Conservation (phyloP, 2,888 invertebrate genomes). For the Tipula helvola region DNA sequence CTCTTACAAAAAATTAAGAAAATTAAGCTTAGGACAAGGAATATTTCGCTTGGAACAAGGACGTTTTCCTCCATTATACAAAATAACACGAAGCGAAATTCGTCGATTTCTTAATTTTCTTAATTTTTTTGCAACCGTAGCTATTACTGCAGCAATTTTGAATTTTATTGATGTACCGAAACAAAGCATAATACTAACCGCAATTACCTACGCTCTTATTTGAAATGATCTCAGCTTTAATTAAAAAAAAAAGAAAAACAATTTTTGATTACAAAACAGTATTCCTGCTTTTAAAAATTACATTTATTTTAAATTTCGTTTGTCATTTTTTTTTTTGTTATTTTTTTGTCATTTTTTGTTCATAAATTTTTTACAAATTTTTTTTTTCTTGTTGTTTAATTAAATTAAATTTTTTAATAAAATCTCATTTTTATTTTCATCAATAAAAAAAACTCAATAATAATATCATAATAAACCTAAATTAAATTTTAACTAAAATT, state of each 20-base stretch:
- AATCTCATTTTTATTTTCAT: not conserved
- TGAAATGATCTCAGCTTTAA: too few relatives aligned
- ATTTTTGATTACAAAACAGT: constrained; percentile 8
- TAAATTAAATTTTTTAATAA: not conserved
- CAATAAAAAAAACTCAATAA: not conserved
- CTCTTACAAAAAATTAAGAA: too few relatives aligned
- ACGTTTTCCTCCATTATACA: too few relatives aligned
- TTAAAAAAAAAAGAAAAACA: not conserved
- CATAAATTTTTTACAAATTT: constrained; percentile 6
- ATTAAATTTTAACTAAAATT: not conserved
- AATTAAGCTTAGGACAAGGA: too few relatives aligned
- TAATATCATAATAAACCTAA: not conserved
- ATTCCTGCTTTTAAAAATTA: constrained; percentile 9
- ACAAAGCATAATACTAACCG: too few relatives aligned
- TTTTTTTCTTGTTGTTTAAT: not conserved
- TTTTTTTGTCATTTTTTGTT: not conserved
- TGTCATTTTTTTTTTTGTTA: not conserved
- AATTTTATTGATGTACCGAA: too few relatives aligned
- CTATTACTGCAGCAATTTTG: too few relatives aligned
- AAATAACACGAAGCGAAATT: too few relatives aligned
- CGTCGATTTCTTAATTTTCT: too few relatives aligned
- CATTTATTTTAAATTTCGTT: constrained; percentile 5
- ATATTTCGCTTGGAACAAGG: too few relatives aligned
- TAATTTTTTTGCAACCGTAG: too few relatives aligned
- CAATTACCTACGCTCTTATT: too few relatives aligned